Evolutionary conservation across 1,140 invertebrate species (phyloP).

Genomic region (Pemphigus obesinymphae): DNA sequence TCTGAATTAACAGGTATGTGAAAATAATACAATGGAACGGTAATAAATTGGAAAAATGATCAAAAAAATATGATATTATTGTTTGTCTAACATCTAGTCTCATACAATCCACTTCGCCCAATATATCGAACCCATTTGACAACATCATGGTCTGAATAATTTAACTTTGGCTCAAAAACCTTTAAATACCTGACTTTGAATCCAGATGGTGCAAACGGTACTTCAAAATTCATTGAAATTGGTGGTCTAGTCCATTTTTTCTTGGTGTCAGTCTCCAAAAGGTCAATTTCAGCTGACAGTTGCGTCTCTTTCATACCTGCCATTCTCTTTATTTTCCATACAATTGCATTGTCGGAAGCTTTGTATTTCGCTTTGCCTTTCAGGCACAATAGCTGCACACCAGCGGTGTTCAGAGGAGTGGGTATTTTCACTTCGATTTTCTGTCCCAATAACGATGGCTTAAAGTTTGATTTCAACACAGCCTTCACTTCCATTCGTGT

Average conservation of each 20-base stretch:
- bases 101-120: conserved; percentile 96
- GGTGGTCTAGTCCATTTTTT: conserved; percentile 99
- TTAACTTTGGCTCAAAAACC: conserved; percentile 98
- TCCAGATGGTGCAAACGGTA: conserved; percentile 91
- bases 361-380: conserved; percentile 99
- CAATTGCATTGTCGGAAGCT: conserved; percentile 98
- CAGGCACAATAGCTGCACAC: conserved; percentile 96
- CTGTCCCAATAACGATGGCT: conserved; percentile 94
- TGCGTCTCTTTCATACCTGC: conserved; percentile 99
- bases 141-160: conserved; percentile 99
- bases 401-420: conserved; percentile 96
- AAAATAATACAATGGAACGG: not conserved
- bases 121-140: conserved; percentile 99
- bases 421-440: conserved; percentile 99
- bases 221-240: conserved; percentile 99
- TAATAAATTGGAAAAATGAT: not conserved
- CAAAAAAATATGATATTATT: not conserved
- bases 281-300: conserved; percentile 97
- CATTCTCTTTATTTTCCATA: conserved; percentile 99
- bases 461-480: conserved; percentile 99
- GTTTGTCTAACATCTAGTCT: conserved; percentile 85
- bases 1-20: not conserved
- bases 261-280: conserved; percentile 97
- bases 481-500: conserved; percentile 99
- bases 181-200: conserved; percentile 99